Base-by-base conservation (phyloP, 2,797 vertebrate species). In the Enteromius argenteus region DNA sequence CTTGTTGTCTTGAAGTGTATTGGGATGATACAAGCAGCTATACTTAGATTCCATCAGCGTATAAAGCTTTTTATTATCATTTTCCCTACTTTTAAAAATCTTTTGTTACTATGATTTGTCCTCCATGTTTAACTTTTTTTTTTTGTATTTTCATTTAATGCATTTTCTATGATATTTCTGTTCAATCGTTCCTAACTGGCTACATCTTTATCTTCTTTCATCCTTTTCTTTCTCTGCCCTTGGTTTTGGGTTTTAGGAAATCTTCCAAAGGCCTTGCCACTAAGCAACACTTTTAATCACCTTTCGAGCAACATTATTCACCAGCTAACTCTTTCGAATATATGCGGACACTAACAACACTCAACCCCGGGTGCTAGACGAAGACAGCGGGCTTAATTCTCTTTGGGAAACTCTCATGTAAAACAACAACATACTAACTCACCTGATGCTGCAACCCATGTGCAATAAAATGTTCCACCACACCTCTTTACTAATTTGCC, bases 321-420 rank as follows among this genome's bases (percentile, higher is more conserved):
- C 17, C 5, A 86, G 93, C 92, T 95, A 95, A 95, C 92, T 92
- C 90, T 79, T 92, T 92, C 86, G 83, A 92, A 95, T 97, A 96
- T 97, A 96, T 97, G 96, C 97, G 96, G 95, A 96, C 94, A 96
- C 96, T 96, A 95, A 96, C 93, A 94, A 93, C 94, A 84, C 75
- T 78, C 74, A 78, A 39, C 66, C 53, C 69, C 6, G 37, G 42
- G 30, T 67, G 13, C 44, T 75, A 67, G 8, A 67, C 15, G 17
- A 56, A 56, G 66, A 68, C 49, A 44, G 42, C 8, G 35, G 69
- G 64, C 30, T 79, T 42, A n/a, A 39, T 77, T 46, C n/a, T 75
- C 64, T 71, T 35, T 19, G 44, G n/a, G 44, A 68, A 79, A 49
- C 49, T 71, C 8, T 79, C 46, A 62, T 35, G 19, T 56, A 19